Percentiles rank a stretch among this genome's conserved stretches.
phyloP scores from a whole-genome alignment of 2,888 invertebrate genomes.

The Dicyrtomina minuta region DNA sequence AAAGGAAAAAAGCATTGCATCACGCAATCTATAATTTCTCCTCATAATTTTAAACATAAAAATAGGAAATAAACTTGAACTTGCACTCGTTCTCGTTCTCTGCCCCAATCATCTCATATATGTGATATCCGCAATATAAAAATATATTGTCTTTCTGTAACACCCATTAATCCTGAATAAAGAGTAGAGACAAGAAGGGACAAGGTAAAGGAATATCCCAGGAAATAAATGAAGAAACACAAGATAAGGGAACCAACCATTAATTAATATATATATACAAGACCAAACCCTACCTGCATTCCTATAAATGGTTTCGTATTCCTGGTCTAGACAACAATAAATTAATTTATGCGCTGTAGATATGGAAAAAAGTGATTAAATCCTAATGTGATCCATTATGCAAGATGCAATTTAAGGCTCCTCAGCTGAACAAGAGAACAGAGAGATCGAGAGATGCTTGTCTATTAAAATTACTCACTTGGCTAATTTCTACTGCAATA shows the following conservation, averaged over 20 bases:
- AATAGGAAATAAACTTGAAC: background rate
- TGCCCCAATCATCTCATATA: too few relatives aligned
- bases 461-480: too few relatives aligned
- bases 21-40: too few relatives aligned
- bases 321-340: too few relatives aligned
- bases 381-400: constrained; percentile 1
- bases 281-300: background rate
- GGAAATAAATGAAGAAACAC: background rate
- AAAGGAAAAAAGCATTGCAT: too few relatives aligned
- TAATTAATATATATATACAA: background rate
- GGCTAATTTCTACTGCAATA: too few relatives aligned
- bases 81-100: background rate
- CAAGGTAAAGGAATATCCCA: constrained; percentile 9
- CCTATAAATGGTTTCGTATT: constrained; percentile 2
- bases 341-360: too few relatives aligned
- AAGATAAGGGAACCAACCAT: constrained; percentile 7
- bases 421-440: too few relatives aligned
- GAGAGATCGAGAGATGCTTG: too few relatives aligned
- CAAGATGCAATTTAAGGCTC: background rate
- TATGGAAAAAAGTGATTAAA: background rate
- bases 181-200: background rate
- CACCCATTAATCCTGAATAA: background rate
- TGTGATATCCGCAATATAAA: too few relatives aligned
- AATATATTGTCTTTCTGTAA: too few relatives aligned
- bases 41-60: too few relatives aligned